Evolutionary conservation across 2,888 invertebrate genomes (phyloP).

Genomic region (Panzeria rudis): DNA sequence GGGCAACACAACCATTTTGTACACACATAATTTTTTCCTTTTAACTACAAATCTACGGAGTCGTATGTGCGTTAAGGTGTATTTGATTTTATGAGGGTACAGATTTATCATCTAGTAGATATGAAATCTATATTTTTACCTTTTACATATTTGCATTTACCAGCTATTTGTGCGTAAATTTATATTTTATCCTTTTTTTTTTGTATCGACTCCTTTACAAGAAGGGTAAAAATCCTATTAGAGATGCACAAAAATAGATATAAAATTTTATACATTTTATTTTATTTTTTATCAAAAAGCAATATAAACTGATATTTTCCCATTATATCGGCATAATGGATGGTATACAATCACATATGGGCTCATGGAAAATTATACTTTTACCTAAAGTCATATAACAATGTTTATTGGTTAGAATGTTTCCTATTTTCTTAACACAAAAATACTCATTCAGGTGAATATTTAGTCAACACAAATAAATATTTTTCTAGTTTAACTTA

Average conservation of each 20-base stretch:
- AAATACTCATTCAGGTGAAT: conserved; percentile 66
- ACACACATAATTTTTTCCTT: background rate
- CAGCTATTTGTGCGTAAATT: conserved; percentile 69
- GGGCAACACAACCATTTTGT: background rate
- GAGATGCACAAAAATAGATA: conserved; percentile 3
- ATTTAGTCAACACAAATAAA: conserved; percentile 31
- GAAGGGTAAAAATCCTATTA: conserved; percentile 46
- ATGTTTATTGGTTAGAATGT: background rate
- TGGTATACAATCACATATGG: conserved; percentile 14
- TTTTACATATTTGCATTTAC: conserved; percentile 65
- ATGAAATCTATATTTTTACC: conserved; percentile 12
- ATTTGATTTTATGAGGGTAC: background rate
- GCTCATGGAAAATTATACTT: background rate
- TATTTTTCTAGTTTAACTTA: conserved; percentile 11
- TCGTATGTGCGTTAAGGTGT: conserved; percentile 1
- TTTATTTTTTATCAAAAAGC: background rate
- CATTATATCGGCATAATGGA: conserved; percentile 43
- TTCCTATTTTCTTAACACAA: conserved; percentile 47
- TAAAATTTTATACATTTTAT: background rate
- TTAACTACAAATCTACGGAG: background rate
- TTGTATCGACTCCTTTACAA: background rate
- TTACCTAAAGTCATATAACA: background rate
- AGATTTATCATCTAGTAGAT: background rate
- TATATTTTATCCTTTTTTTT: conserved; percentile 9
- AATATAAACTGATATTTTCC: conserved; percentile 41